A percentile compares a stretch with the other conserved stretches of the same genome.
These are phyloP conservation scores for Actenoides lindsayi DNA, from an alignment of 2,113 vertebrate species.

Conservation along the genomic window DNA sequence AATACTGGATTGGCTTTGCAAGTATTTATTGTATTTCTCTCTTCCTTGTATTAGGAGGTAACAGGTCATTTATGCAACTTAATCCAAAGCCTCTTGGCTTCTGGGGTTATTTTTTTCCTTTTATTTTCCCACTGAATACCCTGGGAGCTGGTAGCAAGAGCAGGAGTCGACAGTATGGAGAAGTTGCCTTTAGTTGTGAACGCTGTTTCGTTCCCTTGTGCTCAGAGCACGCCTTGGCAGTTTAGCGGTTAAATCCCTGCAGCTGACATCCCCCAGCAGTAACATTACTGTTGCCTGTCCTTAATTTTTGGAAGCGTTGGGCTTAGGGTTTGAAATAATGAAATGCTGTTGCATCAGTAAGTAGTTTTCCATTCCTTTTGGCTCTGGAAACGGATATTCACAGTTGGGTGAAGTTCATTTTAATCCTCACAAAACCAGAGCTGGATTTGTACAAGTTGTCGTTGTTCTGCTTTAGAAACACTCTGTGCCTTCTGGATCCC, in stretches of 20 bases:
- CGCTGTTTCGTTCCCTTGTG: neutral
- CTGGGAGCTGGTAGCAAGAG: neutral
- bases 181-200: neutral
- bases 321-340: conserved; percentile 39
- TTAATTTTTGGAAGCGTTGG: neutral
- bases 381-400: conserved; percentile 50
- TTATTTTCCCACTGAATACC: neutral
- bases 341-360: conserved; percentile 55
- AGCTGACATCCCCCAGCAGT: neutral
- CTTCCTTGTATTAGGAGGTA: conserved; percentile 12
- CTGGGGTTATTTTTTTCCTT: conserved; percentile 34
- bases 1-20: conserved; percentile 41
- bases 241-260: conserved; percentile 9
- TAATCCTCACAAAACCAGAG: conserved; percentile 66
- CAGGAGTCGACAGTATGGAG: neutral
- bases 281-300: neutral
- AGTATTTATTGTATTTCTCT: conserved; percentile 45
- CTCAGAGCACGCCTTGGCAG: neutral
- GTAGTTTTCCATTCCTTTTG: conserved; percentile 64
- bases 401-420: conserved; percentile 66
- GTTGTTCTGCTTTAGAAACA: conserved; percentile 58
- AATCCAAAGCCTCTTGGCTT: conserved; percentile 24
- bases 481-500: conserved; percentile 31
- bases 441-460: conserved; percentile 59
- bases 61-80: conserved; percentile 55